A percentile compares a stretch with the other conserved stretches of the same genome.
phyloP scores from a whole-genome alignment of 2,113 vertebrate species.

The Ammospiza caudacuta region DNA sequence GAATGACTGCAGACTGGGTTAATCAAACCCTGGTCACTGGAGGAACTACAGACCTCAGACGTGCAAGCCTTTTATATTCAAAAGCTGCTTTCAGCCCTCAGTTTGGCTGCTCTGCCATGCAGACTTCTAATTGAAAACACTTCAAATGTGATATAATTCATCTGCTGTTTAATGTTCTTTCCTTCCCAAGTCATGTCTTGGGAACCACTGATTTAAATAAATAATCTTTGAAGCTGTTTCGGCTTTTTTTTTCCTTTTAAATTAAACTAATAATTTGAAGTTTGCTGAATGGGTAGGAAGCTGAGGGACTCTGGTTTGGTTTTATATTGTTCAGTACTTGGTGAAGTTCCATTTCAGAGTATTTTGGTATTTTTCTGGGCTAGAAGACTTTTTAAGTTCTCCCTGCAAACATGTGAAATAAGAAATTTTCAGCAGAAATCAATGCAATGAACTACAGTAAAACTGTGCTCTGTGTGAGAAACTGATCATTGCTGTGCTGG shows the following conservation, averaged over 20 bases:
- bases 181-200: neutral
- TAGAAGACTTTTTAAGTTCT: neutral
- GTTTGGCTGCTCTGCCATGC: neutral
- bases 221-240: neutral
- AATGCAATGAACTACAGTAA: neutral
- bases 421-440: neutral
- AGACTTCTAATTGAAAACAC: slow-evolving; percentile 24
- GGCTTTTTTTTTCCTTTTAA: neutral
- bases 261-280: neutral
- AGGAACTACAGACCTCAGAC: neutral
- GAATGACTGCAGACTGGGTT: slow-evolving; percentile 5
- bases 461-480: neutral
- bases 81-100: neutral
- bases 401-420: neutral
- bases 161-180: neutral
- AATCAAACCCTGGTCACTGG: slow-evolving; percentile 3
- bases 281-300: neutral
- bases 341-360: neutral
- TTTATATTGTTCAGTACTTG: neutral
- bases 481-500: neutral
- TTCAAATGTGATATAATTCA: slow-evolving; percentile 6
- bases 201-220: neutral
- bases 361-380: neutral
- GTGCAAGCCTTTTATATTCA: neutral
- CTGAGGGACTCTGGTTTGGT: neutral